phyloP scores from a whole-genome alignment of 2,113 vertebrate species.

The Phalacrocorax brasilianus region DNA sequence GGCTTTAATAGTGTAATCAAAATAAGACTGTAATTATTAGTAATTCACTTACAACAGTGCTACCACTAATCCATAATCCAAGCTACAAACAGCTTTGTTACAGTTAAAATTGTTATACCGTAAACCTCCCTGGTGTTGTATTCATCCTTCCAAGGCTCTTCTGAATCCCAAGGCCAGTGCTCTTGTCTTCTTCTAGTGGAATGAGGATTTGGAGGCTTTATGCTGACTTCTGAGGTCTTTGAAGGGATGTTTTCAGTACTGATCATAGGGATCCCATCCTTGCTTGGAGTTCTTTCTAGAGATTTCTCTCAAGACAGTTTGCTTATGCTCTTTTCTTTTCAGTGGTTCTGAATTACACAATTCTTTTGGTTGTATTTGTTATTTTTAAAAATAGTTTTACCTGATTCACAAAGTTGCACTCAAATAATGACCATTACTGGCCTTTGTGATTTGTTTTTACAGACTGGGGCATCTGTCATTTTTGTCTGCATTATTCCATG shows the following conservation, averaged over 20 bases:
- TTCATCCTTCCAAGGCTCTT: background rate
- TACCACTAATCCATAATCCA: background rate
- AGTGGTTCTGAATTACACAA: background rate
- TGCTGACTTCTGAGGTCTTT: background rate
- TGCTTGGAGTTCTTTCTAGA: background rate
- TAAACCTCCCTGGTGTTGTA: background rate
- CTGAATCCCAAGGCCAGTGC: background rate
- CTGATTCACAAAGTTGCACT: background rate
- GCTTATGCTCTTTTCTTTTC: background rate
- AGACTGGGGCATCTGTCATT: background rate
- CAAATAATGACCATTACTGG: background rate
- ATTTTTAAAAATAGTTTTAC: background rate
- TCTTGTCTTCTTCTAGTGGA: background rate
- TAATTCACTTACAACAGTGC: background rate
- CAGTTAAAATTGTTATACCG: background rate
- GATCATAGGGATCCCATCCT: background rate
- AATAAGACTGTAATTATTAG: background rate
- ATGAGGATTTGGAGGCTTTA: background rate
- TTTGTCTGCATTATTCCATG: background rate
- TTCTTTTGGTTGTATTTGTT: background rate
- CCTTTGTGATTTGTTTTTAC: background rate
- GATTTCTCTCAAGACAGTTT: background rate
- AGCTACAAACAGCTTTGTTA: background rate
- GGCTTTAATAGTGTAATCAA: background rate
- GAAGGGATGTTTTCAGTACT: background rate